phyloP scores from a whole-genome alignment of 2,888 invertebrate species.

The Napeogenes sylphis region DNA sequence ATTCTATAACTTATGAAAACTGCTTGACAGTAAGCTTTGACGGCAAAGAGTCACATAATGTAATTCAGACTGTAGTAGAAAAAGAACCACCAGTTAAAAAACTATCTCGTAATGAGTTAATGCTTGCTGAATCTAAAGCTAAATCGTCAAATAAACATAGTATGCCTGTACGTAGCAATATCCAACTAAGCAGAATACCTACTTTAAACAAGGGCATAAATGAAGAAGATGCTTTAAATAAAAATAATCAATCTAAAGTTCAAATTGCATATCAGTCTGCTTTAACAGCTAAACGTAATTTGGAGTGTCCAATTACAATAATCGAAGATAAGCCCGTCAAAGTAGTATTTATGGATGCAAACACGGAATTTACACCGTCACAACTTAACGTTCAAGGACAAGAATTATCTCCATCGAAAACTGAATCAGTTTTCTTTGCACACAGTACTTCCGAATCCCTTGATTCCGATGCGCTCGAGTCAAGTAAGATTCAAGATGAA shows the following conservation, averaged over 20 bases:
- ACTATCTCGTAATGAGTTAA: slow-evolving; percentile 48
- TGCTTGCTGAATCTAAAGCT: slow-evolving; percentile 47
- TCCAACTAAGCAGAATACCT: slow-evolving; percentile 41
- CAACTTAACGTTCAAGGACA: slow-evolving; percentile 61
- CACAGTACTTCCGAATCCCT: slow-evolving; percentile 51
- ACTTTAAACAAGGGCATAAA: slow-evolving; percentile 36
- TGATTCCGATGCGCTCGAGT: slow-evolving; percentile 54
- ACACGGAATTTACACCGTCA: slow-evolving; percentile 47
- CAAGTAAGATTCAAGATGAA: slow-evolving; percentile 50
- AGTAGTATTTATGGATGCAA: slow-evolving; percentile 62
- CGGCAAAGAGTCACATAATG: slow-evolving; percentile 52
- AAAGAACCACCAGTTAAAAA: slow-evolving; percentile 49
- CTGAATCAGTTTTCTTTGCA: slow-evolving; percentile 40
- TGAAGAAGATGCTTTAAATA: slow-evolving; percentile 47
- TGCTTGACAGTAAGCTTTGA: slow-evolving; percentile 62
- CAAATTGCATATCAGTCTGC: slow-evolving; percentile 67
- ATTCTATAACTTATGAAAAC: slow-evolving; percentile 66
- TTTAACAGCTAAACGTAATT: slow-evolving; percentile 59
- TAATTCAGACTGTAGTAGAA: slow-evolving; percentile 55
- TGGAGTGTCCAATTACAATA: slow-evolving; percentile 58
- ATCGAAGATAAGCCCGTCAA: slow-evolving; percentile 73
- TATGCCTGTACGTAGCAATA: slow-evolving; percentile 38
- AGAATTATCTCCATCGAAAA: slow-evolving; percentile 58
- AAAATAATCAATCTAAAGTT: slow-evolving; percentile 62
- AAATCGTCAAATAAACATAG: slow-evolving; percentile 46